Evolutionary conservation across 2,888 invertebrate species (phyloP), one percentile per base, ranked within the genome.

Genomic region (Flexamia atlantica): DNA sequence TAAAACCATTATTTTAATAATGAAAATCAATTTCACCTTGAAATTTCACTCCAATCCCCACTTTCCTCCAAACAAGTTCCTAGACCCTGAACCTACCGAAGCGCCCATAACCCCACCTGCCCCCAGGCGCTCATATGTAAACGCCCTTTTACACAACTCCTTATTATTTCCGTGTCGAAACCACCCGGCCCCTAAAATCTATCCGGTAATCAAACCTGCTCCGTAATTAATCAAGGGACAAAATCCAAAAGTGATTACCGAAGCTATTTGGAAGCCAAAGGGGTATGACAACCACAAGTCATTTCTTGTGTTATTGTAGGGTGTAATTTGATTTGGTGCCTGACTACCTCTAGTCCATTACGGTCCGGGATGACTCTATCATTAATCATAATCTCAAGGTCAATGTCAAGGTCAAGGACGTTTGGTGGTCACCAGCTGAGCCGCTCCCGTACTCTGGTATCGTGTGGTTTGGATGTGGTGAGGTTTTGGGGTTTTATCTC

Each of bases 161-260:
- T 36, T 36, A 68, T 68, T 68, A 68, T 68, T 68, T 68, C 68
- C 68, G 68, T 30, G 68, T 68, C 68, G 68, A 68, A 68, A 68
- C 32, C 36, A 9, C 30, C 32, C 68, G 36, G n/a, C 7, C 32
- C 68, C 0, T 68, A 68, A 68, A 68, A 68, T 7, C 68, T 30
- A 68, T 68, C 32, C n/a, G 28, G 68, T 68, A 68, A 68, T 68
- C 68, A 32, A 68, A 68, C 32, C 68, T 30, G 36, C 5, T n/a
- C 68, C 32, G 68, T 68, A 68, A 68, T 68, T 68, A 68, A 68
- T 68, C 68, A 68, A 68, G 28, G 68, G 68, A 30, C 32, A 68
- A 32, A 32, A 32, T 68, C 68, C 68, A 68, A 68, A 68, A 68
- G 30, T 68, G 68, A 32, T 68, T 68, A 68, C 68, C 17, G 17